Percentiles rank a stretch among this genome's conserved stretches.
Evolutionary conservation across 92 coral and sea anemone species (phyloP).

Genomic region (Anthopleura xanthogrammica): DNA sequence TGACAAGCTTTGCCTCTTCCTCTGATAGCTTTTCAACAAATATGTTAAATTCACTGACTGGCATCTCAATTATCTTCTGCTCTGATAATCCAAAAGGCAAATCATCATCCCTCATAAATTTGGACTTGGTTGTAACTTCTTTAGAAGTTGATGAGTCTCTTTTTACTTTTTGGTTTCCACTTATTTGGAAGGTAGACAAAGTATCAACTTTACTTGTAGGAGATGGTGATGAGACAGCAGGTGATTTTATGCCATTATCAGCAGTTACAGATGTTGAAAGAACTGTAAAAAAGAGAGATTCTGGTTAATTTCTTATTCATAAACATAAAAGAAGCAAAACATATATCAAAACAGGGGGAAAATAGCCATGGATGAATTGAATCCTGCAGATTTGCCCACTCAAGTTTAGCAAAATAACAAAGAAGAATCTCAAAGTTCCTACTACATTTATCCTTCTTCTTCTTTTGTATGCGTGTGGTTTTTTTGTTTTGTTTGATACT

Average conservation of each 20-base stretch:
- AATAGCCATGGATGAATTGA: too few relatives aligned
- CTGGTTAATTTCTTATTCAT: too few relatives aligned
- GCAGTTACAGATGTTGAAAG: not conserved
- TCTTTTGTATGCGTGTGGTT: not conserved
- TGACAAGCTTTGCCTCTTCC: slow-evolving; percentile 63
- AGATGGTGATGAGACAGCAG: not conserved
- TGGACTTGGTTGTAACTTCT: slow-evolving; percentile 33
- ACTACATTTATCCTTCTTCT: too few relatives aligned
- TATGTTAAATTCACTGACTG: slow-evolving; percentile 72
- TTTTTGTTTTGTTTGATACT: not conserved
- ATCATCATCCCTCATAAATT: slow-evolving; percentile 20
- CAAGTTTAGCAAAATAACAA: too few relatives aligned
- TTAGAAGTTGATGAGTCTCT: slow-evolving; percentile 39
- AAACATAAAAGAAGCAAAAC: too few relatives aligned
- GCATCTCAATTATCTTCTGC: slow-evolving; percentile 77
- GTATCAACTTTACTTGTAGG: not conserved
- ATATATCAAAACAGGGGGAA: too few relatives aligned
- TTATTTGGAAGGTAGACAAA: not conserved
- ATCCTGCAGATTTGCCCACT: not conserved
- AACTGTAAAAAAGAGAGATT: not conserved
- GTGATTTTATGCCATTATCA: not conserved
- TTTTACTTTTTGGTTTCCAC: not conserved
- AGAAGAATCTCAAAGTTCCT: too few relatives aligned
- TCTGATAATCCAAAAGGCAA: slow-evolving; percentile 55
- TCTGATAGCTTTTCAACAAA: slow-evolving; percentile 62